Evolutionary conservation across 2,797 vertebrate species (phyloP).

Genomic region (Enteromius mattozi): DNA sequence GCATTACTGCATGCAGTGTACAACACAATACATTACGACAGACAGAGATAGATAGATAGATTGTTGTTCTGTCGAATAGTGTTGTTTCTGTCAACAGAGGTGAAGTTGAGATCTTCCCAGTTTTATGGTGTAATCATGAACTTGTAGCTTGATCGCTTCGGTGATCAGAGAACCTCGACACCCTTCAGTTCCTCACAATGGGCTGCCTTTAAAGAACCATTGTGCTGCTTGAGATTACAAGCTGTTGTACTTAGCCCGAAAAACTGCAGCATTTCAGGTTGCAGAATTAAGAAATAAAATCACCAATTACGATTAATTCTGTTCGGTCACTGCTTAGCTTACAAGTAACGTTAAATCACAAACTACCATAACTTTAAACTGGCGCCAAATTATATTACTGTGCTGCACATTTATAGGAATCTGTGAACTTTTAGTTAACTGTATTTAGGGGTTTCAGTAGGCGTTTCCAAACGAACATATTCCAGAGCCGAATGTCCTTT

Average conservation of each 20-base stretch:
- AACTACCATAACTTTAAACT: background rate
- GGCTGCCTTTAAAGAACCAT: background rate
- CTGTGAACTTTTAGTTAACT: background rate
- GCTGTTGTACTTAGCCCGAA: background rate
- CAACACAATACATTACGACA: background rate
- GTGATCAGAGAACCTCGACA: slow-evolving; percentile 21
- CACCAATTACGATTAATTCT: background rate
- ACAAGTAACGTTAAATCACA: background rate
- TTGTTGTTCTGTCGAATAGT: background rate
- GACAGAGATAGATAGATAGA: background rate
- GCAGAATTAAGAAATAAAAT: background rate
- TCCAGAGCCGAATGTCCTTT: background rate
- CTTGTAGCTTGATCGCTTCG: slow-evolving; percentile 23
- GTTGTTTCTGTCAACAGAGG: background rate
- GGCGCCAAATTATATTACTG: background rate
- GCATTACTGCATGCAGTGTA: background rate
- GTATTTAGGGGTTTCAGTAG: background rate
- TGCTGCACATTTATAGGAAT: background rate
- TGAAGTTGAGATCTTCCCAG: background rate
- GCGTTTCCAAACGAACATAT: slow-evolving; percentile 22
- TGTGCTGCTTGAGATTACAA: background rate
- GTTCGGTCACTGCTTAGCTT: background rate
- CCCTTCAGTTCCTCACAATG: slow-evolving; percentile 12
- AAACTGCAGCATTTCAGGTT: background rate
- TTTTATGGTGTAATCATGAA: slow-evolving; percentile 24